These are phyloP conservation scores for Penaeus indicus DNA, from an alignment of 1,140 invertebrate genomes.

Conservation along the genomic window DNA sequence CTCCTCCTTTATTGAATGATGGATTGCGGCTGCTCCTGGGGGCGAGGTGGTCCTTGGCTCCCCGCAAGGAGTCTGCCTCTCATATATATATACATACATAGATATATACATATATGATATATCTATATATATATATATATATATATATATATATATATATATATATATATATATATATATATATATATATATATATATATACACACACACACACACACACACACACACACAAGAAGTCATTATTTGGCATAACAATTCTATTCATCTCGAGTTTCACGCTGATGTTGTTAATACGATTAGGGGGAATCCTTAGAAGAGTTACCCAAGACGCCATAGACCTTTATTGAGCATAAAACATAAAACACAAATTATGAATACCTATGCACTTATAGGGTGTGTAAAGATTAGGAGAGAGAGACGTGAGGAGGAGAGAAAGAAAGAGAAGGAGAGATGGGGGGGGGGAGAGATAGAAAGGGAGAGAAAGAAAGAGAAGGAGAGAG, in stretches of 20 bases:
- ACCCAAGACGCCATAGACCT: too few species aligned
- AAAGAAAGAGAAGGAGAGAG: background rate
- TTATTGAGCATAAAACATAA: too few species aligned
- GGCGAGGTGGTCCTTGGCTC: too few species aligned
- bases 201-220: background rate
- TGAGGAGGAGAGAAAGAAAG: slow-evolving; percentile 11
- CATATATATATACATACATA: background rate
- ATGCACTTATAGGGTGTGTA: background rate
- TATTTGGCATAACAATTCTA: background rate
- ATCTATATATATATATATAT: background rate
- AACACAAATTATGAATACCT: too few species aligned
- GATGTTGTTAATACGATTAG: background rate
- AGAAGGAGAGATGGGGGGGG: background rate
- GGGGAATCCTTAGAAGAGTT: too few species aligned
- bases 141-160: slow-evolving; percentile 19
- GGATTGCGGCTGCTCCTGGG: too few species aligned
- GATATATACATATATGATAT: too few species aligned
- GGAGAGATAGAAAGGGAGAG: background rate
- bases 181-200: background rate
- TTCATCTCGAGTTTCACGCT: background rate
- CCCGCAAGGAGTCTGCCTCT: too few species aligned
- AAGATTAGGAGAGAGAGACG: background rate
- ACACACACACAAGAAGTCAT: background rate
- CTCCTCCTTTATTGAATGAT: too few species aligned
- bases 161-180: slow-evolving; percentile 9